Base-by-base conservation (phyloP, 2,888 invertebrate species). In the Drosophila hamatofila region DNA sequence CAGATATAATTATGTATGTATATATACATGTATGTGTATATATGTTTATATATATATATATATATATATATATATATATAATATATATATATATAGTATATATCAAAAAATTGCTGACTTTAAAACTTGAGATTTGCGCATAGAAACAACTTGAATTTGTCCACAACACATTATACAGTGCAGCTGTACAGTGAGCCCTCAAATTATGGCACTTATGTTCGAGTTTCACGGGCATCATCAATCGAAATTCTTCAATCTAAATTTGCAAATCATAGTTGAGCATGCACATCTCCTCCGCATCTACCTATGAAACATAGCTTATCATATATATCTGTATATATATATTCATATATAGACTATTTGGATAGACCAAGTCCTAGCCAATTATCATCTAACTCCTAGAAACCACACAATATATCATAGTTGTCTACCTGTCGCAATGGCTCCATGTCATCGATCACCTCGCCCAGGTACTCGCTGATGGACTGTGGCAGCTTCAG, bases 401-500 rank as follows among this genome's bases (percentile, higher is more conserved):
- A 88, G 55, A 90, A 89, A 75, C 92, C 92, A 72, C 90, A 92
- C 57, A 93, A 75, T 75, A 91, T 90, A 71, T 93, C 93, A 79
- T 91, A 92, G 75, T 93, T 93, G 80, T 93, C 93, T 54, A 93
- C 92, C 78, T 92, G 91, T 48, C 92, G 87, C 64, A 92, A 73
- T 21, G 92, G 92, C 54, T 90, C 88, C 72, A 82, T 88, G 56
- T 94, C 93, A 58, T 93, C 92, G 46, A 94, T 93, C 9, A 93
- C 94, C 88, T 95, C 95, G 27, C 93, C 91, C 56, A 95, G 92
- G 90, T 95, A 95, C 46, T 92, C 91, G 79, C 94, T 94, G 62
- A 96, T 94, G 51, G 93, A 92, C 23, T 93, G 92, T 9, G 96
- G 96, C 68, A 96, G 91, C 59, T 94, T 94, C 51, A 96, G 92